Percentiles rank a stretch among this genome's conserved stretches.
These are phyloP conservation scores for Sinella curviseta DNA, from an alignment of 1,140 invertebrate genomes.

Conservation along the genomic window DNA sequence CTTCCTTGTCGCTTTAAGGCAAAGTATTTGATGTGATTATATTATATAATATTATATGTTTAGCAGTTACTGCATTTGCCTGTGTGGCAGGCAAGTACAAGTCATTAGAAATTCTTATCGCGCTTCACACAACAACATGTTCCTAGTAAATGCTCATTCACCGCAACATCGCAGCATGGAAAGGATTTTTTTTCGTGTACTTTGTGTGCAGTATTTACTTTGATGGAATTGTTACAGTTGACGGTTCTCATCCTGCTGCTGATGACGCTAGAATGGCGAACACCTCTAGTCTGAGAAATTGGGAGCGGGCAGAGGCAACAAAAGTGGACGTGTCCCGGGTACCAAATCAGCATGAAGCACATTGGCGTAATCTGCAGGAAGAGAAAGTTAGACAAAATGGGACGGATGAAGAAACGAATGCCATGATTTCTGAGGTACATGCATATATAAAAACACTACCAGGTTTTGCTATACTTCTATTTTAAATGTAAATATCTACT, in stretches of 20 bases:
- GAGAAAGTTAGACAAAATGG: constrained; percentile 38
- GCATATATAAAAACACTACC: background rate
- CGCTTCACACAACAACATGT: background rate
- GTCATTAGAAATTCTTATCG: background rate
- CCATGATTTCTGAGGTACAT: background rate
- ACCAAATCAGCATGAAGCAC: constrained; percentile 32
- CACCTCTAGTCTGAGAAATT: background rate
- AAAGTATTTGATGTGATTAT: no score
- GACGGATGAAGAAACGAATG: constrained; percentile 28
- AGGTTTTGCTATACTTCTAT: no score
- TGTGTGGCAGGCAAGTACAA: background rate
- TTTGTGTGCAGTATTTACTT: background rate
- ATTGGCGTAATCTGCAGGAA: constrained; percentile 31
- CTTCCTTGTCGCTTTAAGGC: no score
- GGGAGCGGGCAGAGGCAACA: constrained; percentile 17
- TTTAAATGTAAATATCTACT: no score
- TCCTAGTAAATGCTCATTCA: background rate
- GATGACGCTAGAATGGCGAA: background rate
- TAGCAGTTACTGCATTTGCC: no score
- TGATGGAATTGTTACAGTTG: constrained; percentile 17
- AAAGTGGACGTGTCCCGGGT: constrained; percentile 15
- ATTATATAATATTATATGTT: no score
- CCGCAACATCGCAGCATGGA: background rate
- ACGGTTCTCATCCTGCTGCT: background rate
- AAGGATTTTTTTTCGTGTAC: background rate